phyloP scores from a whole-genome alignment of 1,140 invertebrate genomes.

The Drosophila takahashii region DNA sequence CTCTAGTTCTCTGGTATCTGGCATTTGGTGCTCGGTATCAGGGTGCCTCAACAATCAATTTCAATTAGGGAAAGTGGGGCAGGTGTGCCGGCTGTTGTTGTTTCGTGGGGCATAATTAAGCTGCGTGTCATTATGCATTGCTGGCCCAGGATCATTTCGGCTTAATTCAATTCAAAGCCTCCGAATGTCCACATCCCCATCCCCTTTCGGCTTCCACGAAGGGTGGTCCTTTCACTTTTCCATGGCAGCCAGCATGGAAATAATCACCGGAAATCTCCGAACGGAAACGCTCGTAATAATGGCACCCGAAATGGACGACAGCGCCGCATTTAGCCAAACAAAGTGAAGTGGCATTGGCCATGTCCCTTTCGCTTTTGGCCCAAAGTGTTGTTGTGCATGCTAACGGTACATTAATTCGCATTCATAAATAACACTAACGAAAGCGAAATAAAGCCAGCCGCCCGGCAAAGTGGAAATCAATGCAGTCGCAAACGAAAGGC shows the following conservation, averaged over 20 bases:
- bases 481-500: conserved; percentile 34
- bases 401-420: conserved; percentile 76
- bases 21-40: neutral
- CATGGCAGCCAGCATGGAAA: conserved; percentile 53
- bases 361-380: conserved; percentile 29
- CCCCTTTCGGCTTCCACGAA: neutral
- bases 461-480: conserved; percentile 68
- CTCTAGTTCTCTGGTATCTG: neutral
- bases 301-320: conserved; percentile 70
- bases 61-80: conserved; percentile 73
- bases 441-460: conserved; percentile 12
- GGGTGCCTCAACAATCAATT: conserved; percentile 49
- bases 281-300: conserved; percentile 77
- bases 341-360: conserved; percentile 46
- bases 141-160: conserved; percentile 58
- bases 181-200: conserved; percentile 39
- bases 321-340: conserved; percentile 74
- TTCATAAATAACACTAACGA: conserved; percentile 66
- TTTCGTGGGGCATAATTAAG: conserved; percentile 56
- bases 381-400: conserved; percentile 73
- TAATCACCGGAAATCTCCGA: conserved; percentile 80
- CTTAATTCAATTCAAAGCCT: conserved; percentile 68
- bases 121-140: conserved; percentile 65
- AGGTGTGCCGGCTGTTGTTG: conserved; percentile 28
- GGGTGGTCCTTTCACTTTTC: conserved; percentile 16